Percentiles rank a stretch among this genome's conserved stretches.
phyloP scores from a whole-genome alignment of 2,113 vertebrate genomes.

The Zosterops pallidus region DNA sequence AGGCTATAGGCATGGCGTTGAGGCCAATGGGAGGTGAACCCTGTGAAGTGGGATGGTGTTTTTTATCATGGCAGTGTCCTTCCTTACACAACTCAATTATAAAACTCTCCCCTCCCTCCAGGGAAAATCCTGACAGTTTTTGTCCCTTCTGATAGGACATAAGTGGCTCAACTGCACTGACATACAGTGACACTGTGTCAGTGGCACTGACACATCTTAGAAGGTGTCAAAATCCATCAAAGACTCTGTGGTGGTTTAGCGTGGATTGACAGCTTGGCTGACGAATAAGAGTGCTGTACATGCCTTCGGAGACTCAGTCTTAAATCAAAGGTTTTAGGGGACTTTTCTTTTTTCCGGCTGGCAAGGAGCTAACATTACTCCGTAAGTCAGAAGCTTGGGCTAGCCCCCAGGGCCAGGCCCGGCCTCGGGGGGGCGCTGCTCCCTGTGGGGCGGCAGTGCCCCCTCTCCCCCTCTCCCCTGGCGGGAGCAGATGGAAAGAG shows the following conservation, averaged over 20 bases:
- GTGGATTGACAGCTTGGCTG: too few relatives aligned
- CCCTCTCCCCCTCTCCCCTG: too few relatives aligned
- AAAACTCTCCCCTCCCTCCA: not conserved
- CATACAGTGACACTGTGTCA: rapidly evolving
- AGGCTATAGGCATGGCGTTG: not conserved
- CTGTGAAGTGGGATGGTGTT: not conserved
- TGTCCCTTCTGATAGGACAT: not conserved
- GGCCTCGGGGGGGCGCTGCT: too few relatives aligned
- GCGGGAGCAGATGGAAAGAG: too few relatives aligned
- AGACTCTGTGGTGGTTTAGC: not conserved
- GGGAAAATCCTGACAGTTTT: not conserved
- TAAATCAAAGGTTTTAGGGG: too few relatives aligned
- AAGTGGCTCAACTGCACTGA: not conserved
- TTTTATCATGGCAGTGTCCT: not conserved
- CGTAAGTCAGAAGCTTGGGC: too few relatives aligned
- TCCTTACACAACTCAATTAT: not conserved
- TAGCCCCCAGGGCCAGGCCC: too few relatives aligned
- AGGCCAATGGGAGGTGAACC: rapidly evolving
- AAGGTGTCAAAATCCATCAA: not conserved
- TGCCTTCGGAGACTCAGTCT: too few relatives aligned
- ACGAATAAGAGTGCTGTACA: too few relatives aligned
- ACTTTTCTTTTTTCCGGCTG: too few relatives aligned
- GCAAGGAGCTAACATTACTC: too few relatives aligned
- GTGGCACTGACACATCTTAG: rapidly evolving
- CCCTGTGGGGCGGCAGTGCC: too few relatives aligned